Base-by-base conservation (phyloP, 2,113 vertebrate genomes). In the Ophiodon elongatus region DNA sequence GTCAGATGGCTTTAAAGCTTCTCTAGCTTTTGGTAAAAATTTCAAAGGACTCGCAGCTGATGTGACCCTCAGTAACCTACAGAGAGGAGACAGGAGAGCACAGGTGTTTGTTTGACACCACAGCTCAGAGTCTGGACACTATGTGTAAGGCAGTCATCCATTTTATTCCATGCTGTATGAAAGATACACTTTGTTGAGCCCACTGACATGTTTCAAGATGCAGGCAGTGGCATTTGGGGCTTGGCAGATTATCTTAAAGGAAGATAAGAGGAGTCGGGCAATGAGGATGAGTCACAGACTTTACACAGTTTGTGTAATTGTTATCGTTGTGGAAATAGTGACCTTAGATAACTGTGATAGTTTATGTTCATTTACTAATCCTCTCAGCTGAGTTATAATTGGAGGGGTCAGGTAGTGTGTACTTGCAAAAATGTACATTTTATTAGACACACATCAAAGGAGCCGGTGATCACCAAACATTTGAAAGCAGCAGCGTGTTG, bases 211-310 rank as follows among this genome's bases (percentile, higher is more conserved):
- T 62, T 77, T 85, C 71, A 73, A 78, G 54, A 82, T 79, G 66
- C 75, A 84, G 90, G 76, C 71, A 43, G 69, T 85, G 76, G 66
- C 74, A 88, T 90, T 82, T 91, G 50, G 56, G 73, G 35, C 52
- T 79, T 71, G 63, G 67, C 75, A 84, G 77, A 86, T 87, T 79
- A 88, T 88, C 47, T 75, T 66, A 82, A 82, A 84, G 25, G 47
- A 84, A 73, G 78, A 87, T 84, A 87, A 78, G 68, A 79, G 33
- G 43, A 86, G 78, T 76, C 77, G 52, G 66, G 50, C 54, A 8
- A 75, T 8, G 27, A 63, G 43, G 85, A 80, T 87, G 82, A 85
- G 73, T 86, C 87, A 84, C 39, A 76, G 72, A 84, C 23, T 73
- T 76, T 37, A 31, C 60, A 54, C 35, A 67, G 67, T 63, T 83